Conservation (phyloP, 2,888 invertebrate species). For the Furcula furcula region DNA sequence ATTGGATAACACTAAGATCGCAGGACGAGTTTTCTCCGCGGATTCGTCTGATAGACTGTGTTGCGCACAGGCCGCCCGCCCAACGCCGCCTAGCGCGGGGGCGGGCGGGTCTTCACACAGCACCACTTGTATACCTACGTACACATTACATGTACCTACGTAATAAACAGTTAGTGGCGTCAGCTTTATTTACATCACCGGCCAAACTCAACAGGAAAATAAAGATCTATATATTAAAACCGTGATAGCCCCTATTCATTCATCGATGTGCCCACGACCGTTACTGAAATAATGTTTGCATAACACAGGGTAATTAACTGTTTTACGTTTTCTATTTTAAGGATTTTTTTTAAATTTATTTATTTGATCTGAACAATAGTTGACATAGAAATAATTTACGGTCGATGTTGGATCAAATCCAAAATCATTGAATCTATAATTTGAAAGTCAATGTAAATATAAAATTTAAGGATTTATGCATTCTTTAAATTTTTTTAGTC, state of each 20-base stretch:
- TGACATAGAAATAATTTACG: too few species aligned
- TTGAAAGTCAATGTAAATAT: too few species aligned
- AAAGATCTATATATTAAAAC: slow-evolving; percentile 13
- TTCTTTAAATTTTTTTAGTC: too few species aligned
- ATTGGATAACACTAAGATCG: slow-evolving; percentile 37
- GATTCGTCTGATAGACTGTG: slow-evolving; percentile 62
- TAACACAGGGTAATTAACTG: background rate
- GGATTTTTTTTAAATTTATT: too few species aligned
- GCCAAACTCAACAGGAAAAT: slow-evolving; percentile 25
- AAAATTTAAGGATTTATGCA: too few species aligned
- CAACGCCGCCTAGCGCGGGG: slow-evolving; percentile 52
- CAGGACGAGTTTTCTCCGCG: slow-evolving; percentile 56
- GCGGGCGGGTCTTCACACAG: slow-evolving; percentile 44
- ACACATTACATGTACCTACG: slow-evolving; percentile 16
- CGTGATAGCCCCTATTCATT: slow-evolving; percentile 13
- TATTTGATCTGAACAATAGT: too few species aligned
- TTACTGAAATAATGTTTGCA: slow-evolving; percentile 1
- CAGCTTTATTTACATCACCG: slow-evolving; percentile 48
- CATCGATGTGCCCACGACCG: background rate
- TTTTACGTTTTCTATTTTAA: background rate
- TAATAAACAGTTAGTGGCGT: slow-evolving; percentile 26
- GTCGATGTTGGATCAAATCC: too few species aligned
- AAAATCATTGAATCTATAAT: too few species aligned
- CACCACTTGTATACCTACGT: slow-evolving; percentile 19
- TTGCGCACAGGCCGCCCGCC: slow-evolving; percentile 60